Conservation (phyloP, 2,797 vertebrate genomes). For the Sphenodon punctatus region DNA sequence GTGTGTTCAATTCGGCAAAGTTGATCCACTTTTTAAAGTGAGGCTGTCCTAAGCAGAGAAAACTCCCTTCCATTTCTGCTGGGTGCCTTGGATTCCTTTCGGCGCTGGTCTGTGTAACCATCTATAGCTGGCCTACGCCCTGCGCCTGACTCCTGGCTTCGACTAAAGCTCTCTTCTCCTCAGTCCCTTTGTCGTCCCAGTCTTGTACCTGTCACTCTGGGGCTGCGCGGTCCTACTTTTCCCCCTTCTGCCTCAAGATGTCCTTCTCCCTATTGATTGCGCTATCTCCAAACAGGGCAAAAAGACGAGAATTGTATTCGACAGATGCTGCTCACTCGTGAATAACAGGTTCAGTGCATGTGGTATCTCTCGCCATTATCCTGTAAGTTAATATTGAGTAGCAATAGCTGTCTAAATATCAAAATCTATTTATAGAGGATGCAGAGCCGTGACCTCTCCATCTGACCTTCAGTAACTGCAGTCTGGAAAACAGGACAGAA, state of each 20-base stretch:
- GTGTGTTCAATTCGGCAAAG: background rate
- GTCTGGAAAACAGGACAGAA: constrained; percentile 33
- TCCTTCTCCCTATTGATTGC: constrained; percentile 77
- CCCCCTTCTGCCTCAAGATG: constrained; percentile 4
- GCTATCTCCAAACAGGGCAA: constrained; percentile 63
- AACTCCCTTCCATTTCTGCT: fast-evolving
- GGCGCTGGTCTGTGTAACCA: background rate
- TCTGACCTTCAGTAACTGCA: constrained; percentile 66
- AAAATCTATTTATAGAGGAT: constrained; percentile 67
- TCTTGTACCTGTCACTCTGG: background rate
- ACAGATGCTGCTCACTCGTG: constrained; percentile 83
- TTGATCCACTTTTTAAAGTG: background rate
- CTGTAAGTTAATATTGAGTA: constrained; percentile 78
- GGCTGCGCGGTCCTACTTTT: background rate
- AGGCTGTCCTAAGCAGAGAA: background rate
- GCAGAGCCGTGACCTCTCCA: constrained; percentile 50
- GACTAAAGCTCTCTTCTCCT: background rate
- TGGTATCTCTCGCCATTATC: constrained; percentile 77
- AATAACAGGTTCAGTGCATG: constrained; percentile 81
- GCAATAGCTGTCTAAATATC: constrained; percentile 74
- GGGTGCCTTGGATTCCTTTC: background rate
- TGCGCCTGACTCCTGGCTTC: background rate
- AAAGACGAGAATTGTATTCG: constrained; percentile 81
- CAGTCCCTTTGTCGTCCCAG: background rate
- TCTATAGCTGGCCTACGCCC: background rate